These are phyloP conservation scores for Pocillopora damicornis DNA, from an alignment of 64 coral and sea anemone species.

Conservation along the genomic window DNA sequence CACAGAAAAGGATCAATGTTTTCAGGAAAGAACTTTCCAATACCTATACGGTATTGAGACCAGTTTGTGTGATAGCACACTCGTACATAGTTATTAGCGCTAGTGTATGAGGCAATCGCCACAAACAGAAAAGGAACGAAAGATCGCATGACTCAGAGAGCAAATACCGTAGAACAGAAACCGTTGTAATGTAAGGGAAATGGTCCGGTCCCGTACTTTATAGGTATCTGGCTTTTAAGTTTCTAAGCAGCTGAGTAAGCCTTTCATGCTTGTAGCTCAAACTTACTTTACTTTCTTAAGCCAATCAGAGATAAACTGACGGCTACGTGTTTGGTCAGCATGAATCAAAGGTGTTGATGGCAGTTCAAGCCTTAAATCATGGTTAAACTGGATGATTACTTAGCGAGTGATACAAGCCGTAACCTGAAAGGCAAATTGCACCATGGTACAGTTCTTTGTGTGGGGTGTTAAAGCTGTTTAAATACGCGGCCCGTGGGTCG, in stretches of 20 bases:
- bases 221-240: neutral
- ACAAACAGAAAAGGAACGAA: constrained; percentile 27
- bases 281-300: too few relatives aligned
- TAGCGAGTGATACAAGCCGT: too few relatives aligned
- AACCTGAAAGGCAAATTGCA: too few relatives aligned
- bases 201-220: neutral
- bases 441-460: too few relatives aligned
- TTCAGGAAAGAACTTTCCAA: constrained; percentile 38
- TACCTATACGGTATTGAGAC: constrained; percentile 44
- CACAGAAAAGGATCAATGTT: constrained; percentile 38
- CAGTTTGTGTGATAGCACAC: constrained; percentile 64
- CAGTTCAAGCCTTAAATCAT: too few relatives aligned
- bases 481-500: too few relatives aligned
- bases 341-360: too few relatives aligned
- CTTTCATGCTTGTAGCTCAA: too few relatives aligned
- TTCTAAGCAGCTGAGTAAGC: neutral
- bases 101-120: constrained; percentile 24
- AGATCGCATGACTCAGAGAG: neutral
- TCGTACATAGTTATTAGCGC: constrained; percentile 41
- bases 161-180: neutral
- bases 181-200: neutral
- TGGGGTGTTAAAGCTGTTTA: too few relatives aligned
- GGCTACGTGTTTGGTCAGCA: too few relatives aligned
- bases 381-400: too few relatives aligned
- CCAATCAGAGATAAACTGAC: too few relatives aligned